Conservation (phyloP, 2,888 invertebrate species). For the Elaeidobius kamerunicus region DNA sequence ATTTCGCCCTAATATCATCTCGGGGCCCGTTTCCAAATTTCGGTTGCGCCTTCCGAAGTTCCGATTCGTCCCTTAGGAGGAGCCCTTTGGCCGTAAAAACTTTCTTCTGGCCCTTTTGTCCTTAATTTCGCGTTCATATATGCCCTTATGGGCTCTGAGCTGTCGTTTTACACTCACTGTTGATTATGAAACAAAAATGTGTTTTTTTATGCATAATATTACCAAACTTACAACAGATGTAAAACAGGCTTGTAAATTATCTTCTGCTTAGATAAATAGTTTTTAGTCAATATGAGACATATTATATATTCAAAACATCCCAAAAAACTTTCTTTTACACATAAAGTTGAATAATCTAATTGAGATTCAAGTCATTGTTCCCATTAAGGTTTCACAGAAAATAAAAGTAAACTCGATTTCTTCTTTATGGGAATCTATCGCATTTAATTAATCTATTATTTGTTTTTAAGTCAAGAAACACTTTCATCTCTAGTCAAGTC, state of each 20-base stretch:
- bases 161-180: constrained; percentile 19
- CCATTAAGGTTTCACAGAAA: constrained; percentile 11
- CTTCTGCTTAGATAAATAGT: too few species aligned
- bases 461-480: constrained; percentile 6
- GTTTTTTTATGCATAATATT: constrained; percentile 14
- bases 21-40: constrained; percentile 22
- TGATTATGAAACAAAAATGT: constrained; percentile 24
- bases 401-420: constrained; percentile 12
- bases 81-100: constrained; percentile 27
- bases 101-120: constrained; percentile 31
- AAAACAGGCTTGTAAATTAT: too few species aligned
- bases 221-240: too few species aligned
- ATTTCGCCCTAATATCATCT: constrained; percentile 24
- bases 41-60: constrained; percentile 14
- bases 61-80: constrained; percentile 26
- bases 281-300: too few species aligned
- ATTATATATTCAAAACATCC: too few species aligned
- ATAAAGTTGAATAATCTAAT: not conserved
- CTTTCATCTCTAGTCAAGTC: constrained; percentile 9
- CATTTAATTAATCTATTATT: constrained; percentile 16
- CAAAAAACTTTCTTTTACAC: not conserved
- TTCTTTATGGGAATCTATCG: constrained; percentile 13
- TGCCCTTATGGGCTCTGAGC: constrained; percentile 27
- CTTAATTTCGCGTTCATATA: constrained; percentile 32
- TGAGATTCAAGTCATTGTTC: not conserved